Conservation (phyloP, 2,113 vertebrate species). For the Scophthalmus maximus region DNA sequence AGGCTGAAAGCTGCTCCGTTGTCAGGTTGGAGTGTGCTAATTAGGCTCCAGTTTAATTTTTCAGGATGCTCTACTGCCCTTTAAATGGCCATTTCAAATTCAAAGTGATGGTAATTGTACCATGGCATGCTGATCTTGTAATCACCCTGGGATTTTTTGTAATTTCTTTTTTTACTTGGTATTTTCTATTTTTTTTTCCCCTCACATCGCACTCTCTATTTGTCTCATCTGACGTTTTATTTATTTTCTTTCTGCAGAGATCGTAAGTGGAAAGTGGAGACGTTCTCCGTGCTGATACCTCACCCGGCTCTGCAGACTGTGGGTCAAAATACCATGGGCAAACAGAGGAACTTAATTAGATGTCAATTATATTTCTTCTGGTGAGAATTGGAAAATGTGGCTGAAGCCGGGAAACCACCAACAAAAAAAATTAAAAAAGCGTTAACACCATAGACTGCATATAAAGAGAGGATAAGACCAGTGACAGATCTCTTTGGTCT, state of each 20-base stretch:
- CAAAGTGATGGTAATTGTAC: constrained; percentile 95
- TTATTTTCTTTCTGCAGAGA: constrained; percentile 81
- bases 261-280: constrained; percentile 78
- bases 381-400: constrained; percentile 42
- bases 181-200: constrained; percentile 27
- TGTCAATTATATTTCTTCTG: constrained; percentile 65
- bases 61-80: constrained; percentile 94
- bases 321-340: constrained; percentile 49
- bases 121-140: constrained; percentile 92
- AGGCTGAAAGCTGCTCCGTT: constrained; percentile 92
- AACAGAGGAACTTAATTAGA: constrained; percentile 66
- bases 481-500: constrained; percentile 24
- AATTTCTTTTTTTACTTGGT: constrained; percentile 12
- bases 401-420: constrained; percentile 40
- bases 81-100: constrained; percentile 99
- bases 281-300: constrained; percentile 51
- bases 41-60: constrained; percentile 97
- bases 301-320: constrained; percentile 24
- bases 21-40: constrained; percentile 96
- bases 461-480: too few relatives aligned
- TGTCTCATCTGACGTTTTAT: constrained; percentile 79
- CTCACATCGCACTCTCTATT: constrained; percentile 64
- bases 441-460: too few relatives aligned
- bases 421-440: constrained; percentile 10
- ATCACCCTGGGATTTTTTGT: constrained; percentile 86